Evolutionary conservation across 92 coral and sea anemone genomes (phyloP), one percentile per base, ranked within the genome.

Genomic region (Zoanthus gigantus): DNA sequence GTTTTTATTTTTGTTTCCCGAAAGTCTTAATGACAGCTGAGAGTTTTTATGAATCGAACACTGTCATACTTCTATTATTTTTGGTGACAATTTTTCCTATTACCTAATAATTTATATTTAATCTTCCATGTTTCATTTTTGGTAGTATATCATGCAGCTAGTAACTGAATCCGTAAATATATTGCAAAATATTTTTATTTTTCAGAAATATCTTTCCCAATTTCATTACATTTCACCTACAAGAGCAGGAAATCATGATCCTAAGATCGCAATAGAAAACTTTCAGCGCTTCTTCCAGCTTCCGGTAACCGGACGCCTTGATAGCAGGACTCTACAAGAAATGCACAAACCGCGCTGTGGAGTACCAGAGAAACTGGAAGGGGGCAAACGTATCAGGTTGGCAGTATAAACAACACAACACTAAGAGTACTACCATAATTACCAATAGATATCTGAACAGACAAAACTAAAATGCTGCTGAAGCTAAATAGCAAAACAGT

Each of bases 311-410:
- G 90, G 93, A 9, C 87, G 83, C 47, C 57, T 90, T 58, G 88
- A 90, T 63, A 44, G 75, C 50, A 85, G 87, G 14, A 90, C 93
- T 4, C 52, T 87, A 46, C 74, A 12, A 12, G 78, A 74, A 47
- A 90, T 90, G 91, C 84, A 90, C 54, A 87, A 87, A 31, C 93
- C 93, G 32, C 87, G 93, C 15, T 87, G 93, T 23, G 93, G 93
- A 6, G 31, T 65, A 46, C 90, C 93, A 4, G 93, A 90, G 14
- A 58, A 50, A 13, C 83, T 23, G 0, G 88, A 57, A 0, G 42
- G 82, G 9, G 56, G 58, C 16, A 74, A 77, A 0, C 85, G 85
- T 15, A 13, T 80, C 74, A 65, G 85, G 85, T 80, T 6, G 14
- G 23, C 2, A 34, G 0, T 72, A 3, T 8, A 15, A 72, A 32